Evolutionary conservation across 2,888 invertebrate genomes (phyloP).

Genomic region (Cylindroiulus punctatus): DNA sequence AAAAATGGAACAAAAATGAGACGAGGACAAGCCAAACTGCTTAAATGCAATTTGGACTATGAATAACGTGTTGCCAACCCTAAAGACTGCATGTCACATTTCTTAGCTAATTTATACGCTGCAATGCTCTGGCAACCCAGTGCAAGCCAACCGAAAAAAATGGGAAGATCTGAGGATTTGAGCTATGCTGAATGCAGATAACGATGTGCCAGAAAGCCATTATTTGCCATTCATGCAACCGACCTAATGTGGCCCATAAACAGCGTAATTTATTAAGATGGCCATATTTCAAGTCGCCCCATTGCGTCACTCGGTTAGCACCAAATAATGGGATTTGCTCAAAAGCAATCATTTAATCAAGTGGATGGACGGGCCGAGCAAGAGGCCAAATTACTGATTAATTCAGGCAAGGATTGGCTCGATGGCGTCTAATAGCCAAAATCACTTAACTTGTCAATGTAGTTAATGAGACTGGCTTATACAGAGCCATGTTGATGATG

Average conservation of each 20-base stretch:
- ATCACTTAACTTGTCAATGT: conserved; percentile 16
- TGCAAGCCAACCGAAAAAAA: not conserved
- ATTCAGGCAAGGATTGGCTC: not conserved
- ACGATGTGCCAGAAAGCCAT: not conserved
- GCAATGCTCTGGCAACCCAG: not conserved
- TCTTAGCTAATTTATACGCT: not conserved
- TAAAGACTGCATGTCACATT: not conserved
- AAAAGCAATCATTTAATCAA: conserved; percentile 25
- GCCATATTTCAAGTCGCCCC: not conserved
- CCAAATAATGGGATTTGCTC: conserved; percentile 38
- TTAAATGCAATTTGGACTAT: too few species aligned
- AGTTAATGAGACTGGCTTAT: conserved; percentile 12
- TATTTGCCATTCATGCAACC: conserved; percentile 23
- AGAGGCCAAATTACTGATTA: not conserved
- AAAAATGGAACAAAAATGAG: too few species aligned
- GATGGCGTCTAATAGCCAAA: conserved; percentile 31
- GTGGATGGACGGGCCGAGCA: not conserved
- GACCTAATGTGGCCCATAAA: conserved; percentile 1
- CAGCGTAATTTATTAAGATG: not conserved
- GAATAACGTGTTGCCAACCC: too few species aligned
- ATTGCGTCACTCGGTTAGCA: conserved; percentile 11
- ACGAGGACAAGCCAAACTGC: too few species aligned
- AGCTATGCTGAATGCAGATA: not conserved
- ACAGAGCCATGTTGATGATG: not conserved
- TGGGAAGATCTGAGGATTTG: not conserved